Evolutionary conservation across 2,797 vertebrate genomes (phyloP), one percentile per base, ranked within the genome.

Genomic region (Lateolabrax maculatus): DNA sequence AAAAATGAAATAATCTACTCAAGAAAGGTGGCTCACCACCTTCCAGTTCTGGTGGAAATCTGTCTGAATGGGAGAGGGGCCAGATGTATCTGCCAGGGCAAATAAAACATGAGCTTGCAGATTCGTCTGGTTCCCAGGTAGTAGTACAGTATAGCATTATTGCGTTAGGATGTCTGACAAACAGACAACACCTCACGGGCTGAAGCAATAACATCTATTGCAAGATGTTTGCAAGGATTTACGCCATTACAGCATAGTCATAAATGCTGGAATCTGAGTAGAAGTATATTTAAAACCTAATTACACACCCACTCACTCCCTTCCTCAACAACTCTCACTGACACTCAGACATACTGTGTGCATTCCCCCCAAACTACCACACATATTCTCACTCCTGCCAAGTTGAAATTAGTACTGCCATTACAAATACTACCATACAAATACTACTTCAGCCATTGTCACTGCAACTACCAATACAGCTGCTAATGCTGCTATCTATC

Each of bases 251-350:
- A 27, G 52, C 9, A 52, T 8, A 57, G 29, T 25, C 19, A 60
- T 67, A 63, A 66, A 46, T 46, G 7, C 51, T 64, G 27, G n/a
- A 75, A 71, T 72, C 51, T 39, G n/a, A 67, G 55, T 27, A 44
- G 41, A 36, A 53, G 31, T 15, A 48, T 37, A 55, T 70, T 48
- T 69, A 29, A 72, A 64, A 61, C 0, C 12, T 41, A 70, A 85
- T 60, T 19, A 16, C 21, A 66, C 41, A 63, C 25, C 46, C 66
- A 36, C 18, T 21, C 49, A 21, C 3, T 46, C 52, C 37, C 4
- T 68, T 29, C 51, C 27, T 11, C 29, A 52, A 48, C 36, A 56
- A 41, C 18, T 43, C 39, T 46, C 51, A 25, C n/a, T 19, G 52
- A 55, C 29, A 53, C 44, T 19, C 21, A 43, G 23, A 44, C 41